Evolutionary conservation across 2,113 vertebrate genomes (phyloP).

Genomic region (Microtus ochrogaster): DNA sequence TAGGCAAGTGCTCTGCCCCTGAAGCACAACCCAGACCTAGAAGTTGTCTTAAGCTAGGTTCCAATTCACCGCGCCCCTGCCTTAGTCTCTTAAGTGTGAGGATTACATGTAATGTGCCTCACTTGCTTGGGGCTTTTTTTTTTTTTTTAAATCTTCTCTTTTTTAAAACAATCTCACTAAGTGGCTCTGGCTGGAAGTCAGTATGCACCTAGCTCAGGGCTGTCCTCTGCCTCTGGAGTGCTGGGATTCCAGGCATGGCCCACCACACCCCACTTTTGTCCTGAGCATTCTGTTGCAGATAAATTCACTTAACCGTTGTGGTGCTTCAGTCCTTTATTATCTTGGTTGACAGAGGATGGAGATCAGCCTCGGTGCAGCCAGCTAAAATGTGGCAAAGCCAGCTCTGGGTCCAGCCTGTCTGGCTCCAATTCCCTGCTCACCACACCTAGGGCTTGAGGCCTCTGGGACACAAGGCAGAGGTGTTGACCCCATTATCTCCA

Average conservation of each 20-base stretch:
- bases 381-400: not conserved
- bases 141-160: not conserved
- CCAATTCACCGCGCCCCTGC: not conserved
- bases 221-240: not conserved
- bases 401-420: not conserved
- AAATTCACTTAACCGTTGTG: not conserved
- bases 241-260: not conserved
- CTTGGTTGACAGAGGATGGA: not conserved
- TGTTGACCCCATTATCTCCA: not conserved
- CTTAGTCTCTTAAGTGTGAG: not conserved
- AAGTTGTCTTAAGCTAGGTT: not conserved
- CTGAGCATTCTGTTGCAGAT: not conserved
- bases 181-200: not conserved
- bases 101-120: not conserved
- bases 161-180: not conserved
- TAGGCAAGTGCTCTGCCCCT: not conserved
- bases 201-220: not conserved
- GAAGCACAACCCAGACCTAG: not conserved
- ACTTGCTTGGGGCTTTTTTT: not conserved
- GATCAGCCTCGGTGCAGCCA: not conserved
- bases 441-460: not conserved
- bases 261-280: not conserved
- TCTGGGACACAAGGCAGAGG: not conserved
- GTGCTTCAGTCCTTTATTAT: not conserved
- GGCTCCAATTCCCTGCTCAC: not conserved